Base-by-base conservation (phyloP, 2,888 invertebrate genomes). In the Cancer borealis region DNA sequence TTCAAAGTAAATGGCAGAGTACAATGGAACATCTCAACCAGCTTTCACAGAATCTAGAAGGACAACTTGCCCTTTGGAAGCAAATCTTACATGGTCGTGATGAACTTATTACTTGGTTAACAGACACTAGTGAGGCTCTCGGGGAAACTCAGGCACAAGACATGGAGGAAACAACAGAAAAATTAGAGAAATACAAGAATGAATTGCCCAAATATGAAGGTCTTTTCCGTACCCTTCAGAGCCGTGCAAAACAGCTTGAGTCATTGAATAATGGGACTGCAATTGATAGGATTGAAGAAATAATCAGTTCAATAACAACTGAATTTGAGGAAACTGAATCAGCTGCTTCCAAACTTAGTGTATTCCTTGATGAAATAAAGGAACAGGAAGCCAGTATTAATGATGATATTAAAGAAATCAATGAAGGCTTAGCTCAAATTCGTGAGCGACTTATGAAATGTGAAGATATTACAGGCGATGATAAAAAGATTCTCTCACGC, bases 61-160 rank as follows among this genome's bases (percentile, higher is more conserved):
- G 98, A 0, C 98, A 99, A 96, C 97, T 98, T 0, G 98, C 98
- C n/a, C 98, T 99, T 92, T 99, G 99, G 99, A 98, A 98, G 96
- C 98, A 99, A 96, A 98, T 99, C 66, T 98, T 98, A 96, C 98
- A 98, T 95, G 98, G 98, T 0, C 98, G 98, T 96, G 98, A 98
- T 95, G 98, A 98, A 96, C 97, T 99, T 3, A 97, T 98, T 0
- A 97, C 98, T 45, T 99, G 99, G 99, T 96, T 99, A 8, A 97
- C 97, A 95, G 98, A 98, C 96, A 98, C 98, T 45, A 98, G 98
- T 94, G 98, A 98, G 96, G 97, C 97, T 66, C 97, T 99, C 5
- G 97, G 97, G 89, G 97, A 98, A 96, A 98, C 98, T 47, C 97
- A 98, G 92, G 98, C 98, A 45, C 97, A 98, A 95, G 98, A 99